Conservation (phyloP, 1,140 invertebrate genomes). For the Euglossa dilemma region DNA sequence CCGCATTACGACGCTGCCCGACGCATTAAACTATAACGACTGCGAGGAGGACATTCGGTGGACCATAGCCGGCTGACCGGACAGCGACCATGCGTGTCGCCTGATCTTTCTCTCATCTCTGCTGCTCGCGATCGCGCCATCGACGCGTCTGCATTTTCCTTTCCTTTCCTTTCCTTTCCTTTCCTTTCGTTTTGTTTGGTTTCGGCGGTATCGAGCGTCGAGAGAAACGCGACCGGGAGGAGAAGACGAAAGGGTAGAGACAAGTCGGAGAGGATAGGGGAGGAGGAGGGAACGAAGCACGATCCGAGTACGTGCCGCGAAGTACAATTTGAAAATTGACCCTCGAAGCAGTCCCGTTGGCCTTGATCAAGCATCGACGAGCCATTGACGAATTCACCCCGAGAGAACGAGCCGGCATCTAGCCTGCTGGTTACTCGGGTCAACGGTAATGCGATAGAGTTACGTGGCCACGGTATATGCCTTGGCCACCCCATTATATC, state of each 20-base stretch:
- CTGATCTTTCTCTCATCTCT: background rate
- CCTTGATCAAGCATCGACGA: conserved; percentile 30
- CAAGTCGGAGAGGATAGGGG: conserved; percentile 11
- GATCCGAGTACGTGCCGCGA: conserved; percentile 66
- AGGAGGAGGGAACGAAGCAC: conserved; percentile 47
- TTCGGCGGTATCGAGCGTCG: too few species aligned
- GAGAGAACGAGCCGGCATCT: conserved; percentile 37
- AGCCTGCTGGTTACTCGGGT: conserved; percentile 38
- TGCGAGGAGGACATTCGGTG: conserved; percentile 66
- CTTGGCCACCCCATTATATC: conserved; percentile 73
- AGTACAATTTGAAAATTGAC: conserved; percentile 68
- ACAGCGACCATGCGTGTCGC: background rate
- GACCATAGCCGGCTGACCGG: conserved; percentile 55
- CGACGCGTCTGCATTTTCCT: too few species aligned
- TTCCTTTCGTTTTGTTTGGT: too few species aligned
- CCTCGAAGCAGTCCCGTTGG: conserved; percentile 21
- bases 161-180: background rate
- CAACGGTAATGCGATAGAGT: conserved; percentile 65
- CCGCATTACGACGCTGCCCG: conserved; percentile 73
- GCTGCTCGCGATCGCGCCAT: too few species aligned
- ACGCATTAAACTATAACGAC: conserved; percentile 78
- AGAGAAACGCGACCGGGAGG: background rate
- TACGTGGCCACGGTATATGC: conserved; percentile 65
- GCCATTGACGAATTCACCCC: conserved; percentile 64
- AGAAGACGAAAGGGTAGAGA: background rate